These are phyloP conservation scores for Pelochelys cantorii DNA, from an alignment of 2,797 vertebrate genomes.

Conservation along the genomic window DNA sequence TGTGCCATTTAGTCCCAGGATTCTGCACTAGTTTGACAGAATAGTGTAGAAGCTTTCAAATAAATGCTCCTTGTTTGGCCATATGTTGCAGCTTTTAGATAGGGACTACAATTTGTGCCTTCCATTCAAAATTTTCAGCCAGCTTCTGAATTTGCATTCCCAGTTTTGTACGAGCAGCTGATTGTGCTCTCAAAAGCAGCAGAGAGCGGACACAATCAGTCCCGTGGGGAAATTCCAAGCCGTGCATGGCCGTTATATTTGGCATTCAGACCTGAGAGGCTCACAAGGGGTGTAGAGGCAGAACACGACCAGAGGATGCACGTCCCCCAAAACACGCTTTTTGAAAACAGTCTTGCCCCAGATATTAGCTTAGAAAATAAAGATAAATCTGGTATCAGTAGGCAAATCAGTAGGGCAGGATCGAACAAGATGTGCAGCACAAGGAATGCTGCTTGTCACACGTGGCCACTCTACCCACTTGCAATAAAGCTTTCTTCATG, in stretches of 20 bases:
- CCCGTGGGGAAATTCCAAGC: background rate
- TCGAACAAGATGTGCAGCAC: background rate
- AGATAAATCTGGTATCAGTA: background rate
- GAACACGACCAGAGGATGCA: background rate
- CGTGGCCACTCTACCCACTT: conserved; percentile 51
- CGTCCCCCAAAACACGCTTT: background rate
- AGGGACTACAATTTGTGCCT: background rate
- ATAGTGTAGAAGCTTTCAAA: background rate
- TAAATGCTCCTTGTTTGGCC: background rate
- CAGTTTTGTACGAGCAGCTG: background rate
- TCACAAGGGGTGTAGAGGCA: background rate
- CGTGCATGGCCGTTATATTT: background rate
- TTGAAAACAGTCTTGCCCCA: background rate
- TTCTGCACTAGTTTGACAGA: background rate
- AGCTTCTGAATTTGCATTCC: background rate
- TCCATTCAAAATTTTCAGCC: background rate
- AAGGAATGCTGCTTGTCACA: conserved; percentile 22
- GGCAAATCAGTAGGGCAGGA: background rate
- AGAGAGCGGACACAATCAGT: background rate
- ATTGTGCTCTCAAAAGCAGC: background rate
- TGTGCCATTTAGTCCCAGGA: background rate
- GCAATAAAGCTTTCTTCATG: conserved; percentile 58
- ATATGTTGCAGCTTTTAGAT: background rate
- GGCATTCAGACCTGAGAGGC: background rate
- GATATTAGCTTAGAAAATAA: background rate